A percentile compares a stretch with the other conserved stretches of the same genome.
These are phyloP conservation scores for Barnardius zonarius DNA, from an alignment of 2,113 vertebrate genomes.

Conservation along the genomic window DNA sequence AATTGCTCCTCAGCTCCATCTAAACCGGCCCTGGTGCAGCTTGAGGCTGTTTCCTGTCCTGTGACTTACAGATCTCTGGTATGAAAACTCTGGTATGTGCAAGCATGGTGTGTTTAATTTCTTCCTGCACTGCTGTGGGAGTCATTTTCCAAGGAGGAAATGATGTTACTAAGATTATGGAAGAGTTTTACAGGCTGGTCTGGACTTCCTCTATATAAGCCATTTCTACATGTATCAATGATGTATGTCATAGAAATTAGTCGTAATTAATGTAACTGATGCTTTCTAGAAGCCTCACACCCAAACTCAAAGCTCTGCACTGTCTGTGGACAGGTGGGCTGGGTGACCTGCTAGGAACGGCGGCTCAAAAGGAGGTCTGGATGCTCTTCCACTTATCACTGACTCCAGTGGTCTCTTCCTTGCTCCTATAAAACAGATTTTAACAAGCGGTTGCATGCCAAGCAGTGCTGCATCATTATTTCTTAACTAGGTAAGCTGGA, in stretches of 20 bases:
- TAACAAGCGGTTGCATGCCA: background rate
- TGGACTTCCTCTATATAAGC: background rate
- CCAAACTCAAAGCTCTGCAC: background rate
- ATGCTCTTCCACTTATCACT: background rate
- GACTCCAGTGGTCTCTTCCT: background rate
- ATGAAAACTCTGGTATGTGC: background rate
- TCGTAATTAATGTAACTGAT: background rate
- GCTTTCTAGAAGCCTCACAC: background rate
- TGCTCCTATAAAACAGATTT: background rate
- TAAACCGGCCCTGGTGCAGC: background rate
- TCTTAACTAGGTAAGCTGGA: background rate
- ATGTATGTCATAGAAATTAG: background rate
- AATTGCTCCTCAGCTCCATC: background rate
- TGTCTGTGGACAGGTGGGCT: background rate
- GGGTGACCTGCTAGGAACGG: background rate
- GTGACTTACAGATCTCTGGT: background rate
- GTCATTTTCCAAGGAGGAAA: background rate
- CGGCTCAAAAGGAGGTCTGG: background rate
- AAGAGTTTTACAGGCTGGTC: background rate
- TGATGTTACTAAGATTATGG: background rate
- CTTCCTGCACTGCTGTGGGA: background rate
- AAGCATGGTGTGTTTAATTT: background rate
- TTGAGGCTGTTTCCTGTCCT: background rate
- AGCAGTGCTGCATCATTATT: background rate
- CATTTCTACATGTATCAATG: background rate